Base-by-base conservation (phyloP, 2,113 vertebrate genomes). In the Butastur rufipennis region DNA sequence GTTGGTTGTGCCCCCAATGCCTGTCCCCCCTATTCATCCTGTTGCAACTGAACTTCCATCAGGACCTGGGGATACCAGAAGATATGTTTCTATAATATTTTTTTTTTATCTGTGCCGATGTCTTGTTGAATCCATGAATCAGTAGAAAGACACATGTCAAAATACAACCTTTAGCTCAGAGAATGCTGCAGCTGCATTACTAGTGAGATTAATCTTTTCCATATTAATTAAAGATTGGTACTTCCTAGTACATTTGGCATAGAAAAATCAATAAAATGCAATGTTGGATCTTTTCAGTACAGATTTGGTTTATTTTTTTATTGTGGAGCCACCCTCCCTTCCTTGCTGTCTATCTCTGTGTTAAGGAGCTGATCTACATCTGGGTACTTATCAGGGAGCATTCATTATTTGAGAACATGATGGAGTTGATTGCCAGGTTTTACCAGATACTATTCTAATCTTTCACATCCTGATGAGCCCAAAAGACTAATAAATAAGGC, bases 1-100 rank as follows among this genome's bases (percentile, higher is more conserved):
- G 27, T 71, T 73, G 12, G 3, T 56, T 77, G 16, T 12, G 2
- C 21, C 3, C 16, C 10, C 6, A 36, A 3, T 0, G 8, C 7
- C 4, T 13, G 5, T 59, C 16, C 21, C 10, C 14, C 31, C 7
- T 32, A 23, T 67, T 86, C 38, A 14, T 71, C 14, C 15, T 32
- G 4, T 48, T 72, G 15, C 40, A 61, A 13, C 3, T 72, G 36
- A 53, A 52, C 21, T 31, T 71, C n/a, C 10, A 9, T 22, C 32
- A 81, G 55, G 29, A 67, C 40, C 19, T 67, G 18, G 29, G 26
- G 13, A 40, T 52, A 59, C 9, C 31, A 36, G 23, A 73, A 83
- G 11, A 72, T 85, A 55, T 45, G 5, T 32, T 73, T 55, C 26
- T 56, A 8, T 71, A n/a, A 32, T 34, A 11, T 31, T 13, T 34